Conservation (phyloP, 2,888 invertebrate genomes). For the Spisula solida region DNA sequence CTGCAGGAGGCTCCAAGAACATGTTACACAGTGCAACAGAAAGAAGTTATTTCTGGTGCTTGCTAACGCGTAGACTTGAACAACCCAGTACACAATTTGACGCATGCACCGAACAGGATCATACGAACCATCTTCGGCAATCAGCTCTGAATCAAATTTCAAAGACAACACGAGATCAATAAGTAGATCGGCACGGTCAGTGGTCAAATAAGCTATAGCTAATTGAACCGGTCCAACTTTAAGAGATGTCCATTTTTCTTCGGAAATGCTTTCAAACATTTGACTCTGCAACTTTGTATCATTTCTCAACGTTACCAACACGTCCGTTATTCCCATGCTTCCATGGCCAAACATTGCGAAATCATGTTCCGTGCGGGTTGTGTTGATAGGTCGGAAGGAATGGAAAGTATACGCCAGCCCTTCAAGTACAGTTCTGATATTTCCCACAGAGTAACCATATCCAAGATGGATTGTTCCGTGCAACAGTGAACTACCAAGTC, state of each 20-base stretch:
- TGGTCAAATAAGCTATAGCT: background rate
- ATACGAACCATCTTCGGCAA: conserved; percentile 32
- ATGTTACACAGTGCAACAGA: conserved; percentile 66
- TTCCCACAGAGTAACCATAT: conserved; percentile 61
- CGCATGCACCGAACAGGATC: conserved; percentile 10
- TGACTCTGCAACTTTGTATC: conserved; percentile 33
- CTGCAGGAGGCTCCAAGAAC: conserved; percentile 59
- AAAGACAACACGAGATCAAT: conserved; percentile 47
- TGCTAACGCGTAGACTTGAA: conserved; percentile 53
- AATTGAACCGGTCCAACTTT: conserved; percentile 60
- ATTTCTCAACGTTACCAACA: conserved; percentile 32
- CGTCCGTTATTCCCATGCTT: conserved; percentile 30
- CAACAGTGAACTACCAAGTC: conserved; percentile 65
- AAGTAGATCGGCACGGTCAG: conserved; percentile 48
- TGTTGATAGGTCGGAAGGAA: conserved; percentile 52
- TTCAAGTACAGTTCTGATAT: conserved; percentile 59
- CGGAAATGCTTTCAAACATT: conserved; percentile 45
- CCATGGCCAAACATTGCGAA: conserved; percentile 61
- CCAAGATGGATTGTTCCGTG: conserved; percentile 70
- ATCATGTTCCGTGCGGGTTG: conserved; percentile 17
- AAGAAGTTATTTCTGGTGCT: conserved; percentile 13
- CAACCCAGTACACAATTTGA: conserved; percentile 48
- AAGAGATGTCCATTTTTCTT: conserved; percentile 44
- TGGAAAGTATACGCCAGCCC: conserved; percentile 68
- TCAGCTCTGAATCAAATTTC: conserved; percentile 40